phyloP scores from a whole-genome alignment of 1,140 invertebrate species.

The Halictus rubicundus region DNA sequence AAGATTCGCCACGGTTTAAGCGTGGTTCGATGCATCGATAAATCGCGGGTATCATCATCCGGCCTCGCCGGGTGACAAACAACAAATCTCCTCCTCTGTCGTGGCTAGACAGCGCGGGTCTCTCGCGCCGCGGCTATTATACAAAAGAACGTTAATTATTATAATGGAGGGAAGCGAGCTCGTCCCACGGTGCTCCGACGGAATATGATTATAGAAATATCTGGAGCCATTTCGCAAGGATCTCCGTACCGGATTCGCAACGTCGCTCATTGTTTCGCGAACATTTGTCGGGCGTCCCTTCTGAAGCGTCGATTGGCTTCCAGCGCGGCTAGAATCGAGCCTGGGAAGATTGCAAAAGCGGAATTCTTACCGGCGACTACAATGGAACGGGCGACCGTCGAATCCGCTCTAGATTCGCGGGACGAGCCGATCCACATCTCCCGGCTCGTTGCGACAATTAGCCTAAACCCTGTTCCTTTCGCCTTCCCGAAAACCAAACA shows the following conservation, averaged over 20 bases:
- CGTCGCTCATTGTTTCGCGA: constrained; percentile 65
- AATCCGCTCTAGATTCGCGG: constrained; percentile 67
- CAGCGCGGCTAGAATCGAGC: constrained; percentile 59
- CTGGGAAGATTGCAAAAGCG: constrained; percentile 76
- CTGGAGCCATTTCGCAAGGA: constrained; percentile 61
- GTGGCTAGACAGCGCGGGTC: neutral
- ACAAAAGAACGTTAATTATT: neutral
- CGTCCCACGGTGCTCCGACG: constrained; percentile 31
- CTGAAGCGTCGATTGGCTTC: constrained; percentile 54
- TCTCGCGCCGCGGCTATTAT: neutral
- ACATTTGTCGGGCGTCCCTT: constrained; percentile 62
- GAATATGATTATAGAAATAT: constrained; percentile 65
- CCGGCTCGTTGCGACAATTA: constrained; percentile 41
- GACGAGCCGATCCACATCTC: constrained; percentile 34
- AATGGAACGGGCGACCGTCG: constrained; percentile 69
- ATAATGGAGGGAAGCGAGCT: constrained; percentile 29
- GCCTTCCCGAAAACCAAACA: neutral
- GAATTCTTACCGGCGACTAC: constrained; percentile 71
- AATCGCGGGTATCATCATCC: neutral
- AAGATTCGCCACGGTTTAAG: neutral
- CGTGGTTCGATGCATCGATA: neutral
- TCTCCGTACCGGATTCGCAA: constrained; percentile 55
- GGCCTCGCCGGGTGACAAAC: neutral
- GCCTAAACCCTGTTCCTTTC: neutral
- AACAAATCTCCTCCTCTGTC: neutral